A percentile compares a stretch with the other conserved stretches of the same genome.
Conservation (phyloP, 1,140 invertebrate genomes). For the Ooceraea biroi region DNA sequence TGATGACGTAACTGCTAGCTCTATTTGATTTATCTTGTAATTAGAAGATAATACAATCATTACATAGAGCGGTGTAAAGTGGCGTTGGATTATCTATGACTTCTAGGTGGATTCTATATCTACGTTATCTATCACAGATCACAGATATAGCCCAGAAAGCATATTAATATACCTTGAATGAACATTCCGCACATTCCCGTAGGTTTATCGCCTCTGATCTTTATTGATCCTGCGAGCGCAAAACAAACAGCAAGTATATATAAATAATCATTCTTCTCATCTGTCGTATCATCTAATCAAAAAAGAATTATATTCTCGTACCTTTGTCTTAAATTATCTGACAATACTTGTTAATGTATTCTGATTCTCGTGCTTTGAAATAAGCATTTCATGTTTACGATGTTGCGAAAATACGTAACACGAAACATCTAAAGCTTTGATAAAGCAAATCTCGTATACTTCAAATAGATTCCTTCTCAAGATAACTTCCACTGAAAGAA, state of each 20-base stretch:
- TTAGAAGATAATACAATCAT: slow-evolving; percentile 31
- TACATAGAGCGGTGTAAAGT: slow-evolving; percentile 37
- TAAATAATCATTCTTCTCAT: slow-evolving; percentile 59
- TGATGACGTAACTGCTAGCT: background rate
- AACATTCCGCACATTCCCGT: slow-evolving; percentile 62
- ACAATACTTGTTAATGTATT: background rate
- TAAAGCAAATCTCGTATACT: too few relatives aligned
- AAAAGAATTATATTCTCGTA: background rate
- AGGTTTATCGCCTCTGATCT: slow-evolving; percentile 59
- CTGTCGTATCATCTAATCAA: slow-evolving; percentile 31
- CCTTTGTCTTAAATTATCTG: background rate
- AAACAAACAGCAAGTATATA: slow-evolving; percentile 60
- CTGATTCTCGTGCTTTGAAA: background rate
- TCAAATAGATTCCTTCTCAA: background rate
- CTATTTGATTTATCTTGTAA: slow-evolving; percentile 24
- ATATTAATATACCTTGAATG: slow-evolving; percentile 64
- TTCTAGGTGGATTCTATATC: slow-evolving; percentile 60
- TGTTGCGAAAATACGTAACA: too few relatives aligned
- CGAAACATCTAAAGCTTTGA: too few relatives aligned
- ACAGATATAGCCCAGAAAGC: slow-evolving; percentile 58
- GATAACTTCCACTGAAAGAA: slow-evolving; percentile 6
- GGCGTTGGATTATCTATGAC: slow-evolving; percentile 54
- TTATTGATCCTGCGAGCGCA: slow-evolving; percentile 55
- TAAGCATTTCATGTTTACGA: slow-evolving; percentile 10
- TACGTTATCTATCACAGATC: slow-evolving; percentile 59